Conservation (phyloP, 2,888 invertebrate species). For the Pimpla rufipes region DNA sequence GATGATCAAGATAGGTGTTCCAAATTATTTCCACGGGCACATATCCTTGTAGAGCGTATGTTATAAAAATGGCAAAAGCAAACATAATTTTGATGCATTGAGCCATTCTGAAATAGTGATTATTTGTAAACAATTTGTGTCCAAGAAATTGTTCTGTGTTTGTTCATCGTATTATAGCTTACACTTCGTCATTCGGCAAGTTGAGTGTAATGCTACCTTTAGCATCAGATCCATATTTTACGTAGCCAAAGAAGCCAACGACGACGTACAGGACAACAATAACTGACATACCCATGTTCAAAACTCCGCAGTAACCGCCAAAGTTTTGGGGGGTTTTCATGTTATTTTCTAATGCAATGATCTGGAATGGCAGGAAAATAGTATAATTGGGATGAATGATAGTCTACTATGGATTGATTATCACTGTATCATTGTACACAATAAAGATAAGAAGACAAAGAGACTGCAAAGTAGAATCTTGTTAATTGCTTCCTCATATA, state of each 20-base stretch:
- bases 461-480: too few species aligned
- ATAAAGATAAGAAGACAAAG: too few species aligned
- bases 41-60: slow-evolving; percentile 95
- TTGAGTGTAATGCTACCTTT: slow-evolving; percentile 93
- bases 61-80: slow-evolving; percentile 91
- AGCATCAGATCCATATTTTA: slow-evolving; percentile 91
- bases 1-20: slow-evolving; percentile 84
- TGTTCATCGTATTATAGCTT: slow-evolving; percentile 77
- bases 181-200: slow-evolving; percentile 88
- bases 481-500: too few species aligned
- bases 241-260: slow-evolving; percentile 94
- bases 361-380: slow-evolving; percentile 87
- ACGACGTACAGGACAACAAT: slow-evolving; percentile 92
- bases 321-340: slow-evolving; percentile 94
- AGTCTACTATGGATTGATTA: background rate
- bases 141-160: slow-evolving; percentile 48
- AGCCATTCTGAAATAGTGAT: slow-evolving; percentile 87
- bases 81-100: slow-evolving; percentile 89
- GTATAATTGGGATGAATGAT: background rate
- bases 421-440: background rate
- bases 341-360: slow-evolving; percentile 95
- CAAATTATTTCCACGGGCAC: slow-evolving; percentile 94
- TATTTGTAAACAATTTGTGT: slow-evolving; percentile 67
- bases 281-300: slow-evolving; percentile 93
- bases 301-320: slow-evolving; percentile 91